Evolutionary conservation across 2,113 vertebrate genomes (phyloP).

Genomic region (Rhinoptilus africanus): DNA sequence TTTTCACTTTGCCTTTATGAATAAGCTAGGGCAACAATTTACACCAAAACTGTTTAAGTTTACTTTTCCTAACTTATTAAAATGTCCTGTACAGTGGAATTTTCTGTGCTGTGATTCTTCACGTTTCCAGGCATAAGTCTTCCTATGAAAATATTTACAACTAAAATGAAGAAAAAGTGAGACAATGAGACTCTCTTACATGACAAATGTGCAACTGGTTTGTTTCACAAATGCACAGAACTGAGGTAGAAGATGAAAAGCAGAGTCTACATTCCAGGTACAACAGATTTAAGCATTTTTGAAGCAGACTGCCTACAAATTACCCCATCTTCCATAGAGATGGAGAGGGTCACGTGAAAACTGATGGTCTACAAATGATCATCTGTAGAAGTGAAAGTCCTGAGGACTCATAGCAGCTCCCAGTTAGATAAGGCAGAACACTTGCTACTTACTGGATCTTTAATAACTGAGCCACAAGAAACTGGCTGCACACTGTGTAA

Average conservation of each 20-base stretch:
- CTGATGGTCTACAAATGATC: not conserved
- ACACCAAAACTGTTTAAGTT: not conserved
- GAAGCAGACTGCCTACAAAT: not conserved
- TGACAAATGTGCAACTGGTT: not conserved
- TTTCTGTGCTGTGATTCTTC: not conserved
- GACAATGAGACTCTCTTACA: not conserved
- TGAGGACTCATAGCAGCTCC: not conserved
- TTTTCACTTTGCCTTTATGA: not conserved
- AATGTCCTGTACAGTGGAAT: not conserved
- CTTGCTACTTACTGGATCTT: not conserved
- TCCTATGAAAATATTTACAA: not conserved
- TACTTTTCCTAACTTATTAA: not conserved
- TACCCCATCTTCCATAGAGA: not conserved
- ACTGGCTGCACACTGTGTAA: not conserved
- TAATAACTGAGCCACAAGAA: not conserved
- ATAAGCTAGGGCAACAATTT: not conserved
- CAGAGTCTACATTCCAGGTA: not conserved
- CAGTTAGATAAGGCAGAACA: not conserved
- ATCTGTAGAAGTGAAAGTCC: not conserved
- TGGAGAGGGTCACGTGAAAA: not conserved
- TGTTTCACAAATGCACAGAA: not conserved
- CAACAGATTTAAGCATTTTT: not conserved
- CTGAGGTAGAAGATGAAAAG: not conserved
- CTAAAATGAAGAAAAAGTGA: not conserved
- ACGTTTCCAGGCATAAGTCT: not conserved